phyloP scores from a whole-genome alignment of 2,888 invertebrate genomes.

The Agonopterix arenella region DNA sequence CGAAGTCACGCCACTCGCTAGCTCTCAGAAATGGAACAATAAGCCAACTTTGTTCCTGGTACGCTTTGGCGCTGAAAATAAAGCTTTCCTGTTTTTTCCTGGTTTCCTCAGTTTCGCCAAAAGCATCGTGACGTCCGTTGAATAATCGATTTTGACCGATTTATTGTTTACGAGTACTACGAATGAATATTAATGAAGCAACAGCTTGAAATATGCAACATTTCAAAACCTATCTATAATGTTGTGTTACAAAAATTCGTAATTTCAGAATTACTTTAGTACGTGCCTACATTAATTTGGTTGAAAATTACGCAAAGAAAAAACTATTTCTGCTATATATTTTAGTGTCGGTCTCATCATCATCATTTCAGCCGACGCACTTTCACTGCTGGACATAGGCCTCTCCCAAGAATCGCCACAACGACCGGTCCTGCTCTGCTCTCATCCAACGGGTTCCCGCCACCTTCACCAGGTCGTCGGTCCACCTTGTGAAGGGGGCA shows the following conservation, averaged over 20 bases:
- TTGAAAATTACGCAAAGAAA: too few species aligned
- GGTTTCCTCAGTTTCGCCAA: background rate
- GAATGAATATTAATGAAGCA: background rate
- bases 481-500: too few species aligned
- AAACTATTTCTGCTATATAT: too few species aligned
- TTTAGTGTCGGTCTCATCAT: too few species aligned
- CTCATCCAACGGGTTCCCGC: too few species aligned
- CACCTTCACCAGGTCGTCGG: too few species aligned
- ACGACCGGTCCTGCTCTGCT: too few species aligned
- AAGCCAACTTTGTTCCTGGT: constrained; percentile 7
- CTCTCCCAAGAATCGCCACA: too few species aligned
- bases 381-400: too few species aligned
- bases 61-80: constrained; percentile 4
- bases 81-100: background rate
- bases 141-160: background rate
- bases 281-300: too few species aligned
- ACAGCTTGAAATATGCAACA: background rate
- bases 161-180: background rate
- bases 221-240: background rate
- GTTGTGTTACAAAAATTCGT: background rate
- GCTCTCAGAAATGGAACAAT: background rate
- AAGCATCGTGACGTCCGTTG: background rate
- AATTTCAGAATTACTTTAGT: too few species aligned
- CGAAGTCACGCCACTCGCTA: background rate
- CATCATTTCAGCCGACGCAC: too few species aligned